Base-by-base conservation (phyloP, 30 jellyfish, hydroid and myxozoan species). In the Aurelia coerulea region DNA sequence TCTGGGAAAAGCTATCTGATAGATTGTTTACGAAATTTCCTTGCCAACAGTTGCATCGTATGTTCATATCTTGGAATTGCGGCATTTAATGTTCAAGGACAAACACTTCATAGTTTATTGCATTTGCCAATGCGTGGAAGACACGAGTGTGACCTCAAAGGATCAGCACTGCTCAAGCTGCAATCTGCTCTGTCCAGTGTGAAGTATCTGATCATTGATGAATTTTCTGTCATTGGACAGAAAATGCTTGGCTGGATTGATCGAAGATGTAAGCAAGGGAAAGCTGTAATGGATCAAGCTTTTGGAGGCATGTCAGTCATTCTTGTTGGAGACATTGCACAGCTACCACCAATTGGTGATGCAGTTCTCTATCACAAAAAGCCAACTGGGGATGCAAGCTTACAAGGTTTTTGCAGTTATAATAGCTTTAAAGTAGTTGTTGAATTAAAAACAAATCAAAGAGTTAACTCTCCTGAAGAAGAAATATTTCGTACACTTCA, bases 301-400 rank as follows among this genome's bases (percentile, higher is more conserved):
- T 85, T 85, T 74, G 94, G 88, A 51, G 94, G 94, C 2, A 15
- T 85, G 14, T 82, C 87, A 33, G 37, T 72, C 0, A 58, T 85
- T 0, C 15, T 72, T 1, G 84, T 85, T 73, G 94, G 94, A 13
- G 88, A 85, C 52, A 37, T 37, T 64, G 94, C 88, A 34, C 94
- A 85, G 60, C 80, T 85, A 4, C 88, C 94, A 37, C 88, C 94
- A 12, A 76, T 85, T n/a, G 74, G 72, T 53, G 94, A 85, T 79
- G 56, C 60, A 56, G 68, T 71, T 5, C 69, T 85, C 8, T 85
- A 71, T 54, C 29, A 33, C 15, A 14, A 23, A 31, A 39, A n/a
- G 74, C 94, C 49, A 37, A 37, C 94, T 23, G 35, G 37, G 17
- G 80, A 39, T 31, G 72, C 58, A 41, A 54, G 74, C 18, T 23